Evolutionary conservation across 2,113 vertebrate species (phyloP), one percentile per base, ranked within the genome.

Genomic region (Lepus timidus): DNA sequence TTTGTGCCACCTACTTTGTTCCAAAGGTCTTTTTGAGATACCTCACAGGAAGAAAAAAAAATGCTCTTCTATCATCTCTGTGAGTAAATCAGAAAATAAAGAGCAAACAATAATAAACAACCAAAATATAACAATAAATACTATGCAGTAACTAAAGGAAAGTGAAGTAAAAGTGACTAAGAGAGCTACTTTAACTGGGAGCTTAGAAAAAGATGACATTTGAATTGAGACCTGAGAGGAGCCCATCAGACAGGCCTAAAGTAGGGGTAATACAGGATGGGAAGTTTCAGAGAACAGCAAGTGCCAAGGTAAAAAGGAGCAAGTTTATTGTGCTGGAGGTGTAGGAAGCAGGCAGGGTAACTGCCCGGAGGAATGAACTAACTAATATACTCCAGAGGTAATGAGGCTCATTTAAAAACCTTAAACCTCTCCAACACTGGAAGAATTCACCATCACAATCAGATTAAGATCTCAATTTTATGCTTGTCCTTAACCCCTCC

Each of bases 221-320:
- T 95, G 75, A 91, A 36, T 73, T 90, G 70, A 82, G 33, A 94
- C 6, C 61, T 75, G 39, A 88, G 23, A 71, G n/a, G 36, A 88
- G 39, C 14, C 29, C 64, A 22, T 81, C 62, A 87, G 17, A 92
- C 31, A 95, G 64, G 25, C 49, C 73, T 84, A 67, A 84, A 14
- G 71, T 19, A 92, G n/a, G 52, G 33, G 29, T 55, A 52, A 8
- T 55, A 13, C 70, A 31, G 65, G n/a, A 27, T 78, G 23, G 36
- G n/a, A 85, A 76, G 71, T 93, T 89, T 36, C 39, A 93, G 62
- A 90, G 55, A 87, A 93, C 6, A 95, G 67, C 62, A 95, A 82
- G 92, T 27, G 25, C 55, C 83, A 91, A 97, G 73, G 19, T n/a
- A 52, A 58, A 93, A 95, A 96, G 33, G 36, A 93, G 39, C 58